A percentile compares a stretch with the other conserved stretches of the same genome.
These are phyloP conservation scores for human (Homo sapiens) DNA, from an alignment of 2,113 vertebrate species.

Conservation along the genomic window DNA sequence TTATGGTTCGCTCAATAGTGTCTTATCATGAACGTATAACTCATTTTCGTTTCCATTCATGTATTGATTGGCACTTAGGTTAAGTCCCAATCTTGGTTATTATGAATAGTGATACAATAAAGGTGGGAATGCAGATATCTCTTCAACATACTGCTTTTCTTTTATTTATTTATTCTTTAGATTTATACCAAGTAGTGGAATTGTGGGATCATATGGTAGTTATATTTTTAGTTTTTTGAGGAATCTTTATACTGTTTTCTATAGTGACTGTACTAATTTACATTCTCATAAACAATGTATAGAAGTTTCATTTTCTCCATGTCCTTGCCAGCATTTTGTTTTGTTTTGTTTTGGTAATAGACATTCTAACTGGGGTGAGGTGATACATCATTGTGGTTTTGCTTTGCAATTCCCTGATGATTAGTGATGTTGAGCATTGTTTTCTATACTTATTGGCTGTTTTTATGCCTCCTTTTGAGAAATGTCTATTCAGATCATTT, in stretches of 20 bases:
- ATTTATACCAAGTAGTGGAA: neutral
- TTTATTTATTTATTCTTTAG: neutral
- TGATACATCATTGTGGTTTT: neutral
- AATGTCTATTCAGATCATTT: neutral
- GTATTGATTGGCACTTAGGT: neutral
- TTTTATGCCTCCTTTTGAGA: neutral
- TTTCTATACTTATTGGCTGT: neutral
- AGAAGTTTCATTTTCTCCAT: neutral
- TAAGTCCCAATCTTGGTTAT: neutral
- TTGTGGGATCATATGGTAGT: too few relatives aligned
- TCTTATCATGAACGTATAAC: neutral
- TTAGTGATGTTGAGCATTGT: neutral
- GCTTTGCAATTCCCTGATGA: neutral
- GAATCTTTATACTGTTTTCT: neutral
- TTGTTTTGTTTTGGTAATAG: neutral
- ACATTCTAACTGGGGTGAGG: neutral
- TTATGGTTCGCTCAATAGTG: neutral
- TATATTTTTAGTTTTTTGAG: neutral
- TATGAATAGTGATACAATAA: neutral
- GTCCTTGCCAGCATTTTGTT: neutral
- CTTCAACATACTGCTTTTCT: neutral
- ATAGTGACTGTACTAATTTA: neutral
- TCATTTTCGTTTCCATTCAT: neutral
- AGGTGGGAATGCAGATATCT: neutral
- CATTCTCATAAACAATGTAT: neutral